Evolutionary conservation across 2,888 invertebrate genomes (phyloP), one percentile per base, ranked within the genome.

Genomic region (Caenorhabditis uteleia): DNA sequence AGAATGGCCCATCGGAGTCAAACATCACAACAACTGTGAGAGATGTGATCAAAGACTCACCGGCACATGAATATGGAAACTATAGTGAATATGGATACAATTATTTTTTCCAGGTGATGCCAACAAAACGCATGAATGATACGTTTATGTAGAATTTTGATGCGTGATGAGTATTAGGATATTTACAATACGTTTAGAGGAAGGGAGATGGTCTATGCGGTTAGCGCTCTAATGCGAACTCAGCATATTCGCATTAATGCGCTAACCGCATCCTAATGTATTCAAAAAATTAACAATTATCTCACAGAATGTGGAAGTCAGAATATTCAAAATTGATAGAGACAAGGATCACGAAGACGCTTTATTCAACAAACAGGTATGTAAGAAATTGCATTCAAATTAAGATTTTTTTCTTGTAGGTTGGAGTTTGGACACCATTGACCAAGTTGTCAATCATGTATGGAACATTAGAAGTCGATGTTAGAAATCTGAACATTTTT

Each of bases 401-500:
- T 29, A 16, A 2, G 31, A 53, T 6, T 40, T 33, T 27, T 20
- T 27, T 12, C 16, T 51, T 69, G 43, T 40, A 81, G 79, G 68
- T 82, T 23, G 82, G 74, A 7, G 75, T 75, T 23, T 82, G 82
- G 82, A 81, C 72, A 5, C 60, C 74, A 1, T 29, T 47, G 1
- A 47, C 67, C 6, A 78, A 78, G n/a, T 53, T 82, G 5, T 44
- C 57, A 0, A 56, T 71, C 0, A 62, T 77, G 56, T 81, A 82
- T 54, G 75, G 68, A 25, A 62, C 70, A 10, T 47, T 83, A 23
- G 69, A 68, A n/a, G 73, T 78, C 7, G 70, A 79, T 48, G 75
- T 80, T 2, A 43, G 77, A 16, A 46, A 67, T 14, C 45, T 82
- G 23, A 72, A 68, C 23, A 73, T 75, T 18, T 82, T 76, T 44